Evolutionary conservation across 2,888 invertebrate species (phyloP).

Genomic region (Sisyra nigra): DNA sequence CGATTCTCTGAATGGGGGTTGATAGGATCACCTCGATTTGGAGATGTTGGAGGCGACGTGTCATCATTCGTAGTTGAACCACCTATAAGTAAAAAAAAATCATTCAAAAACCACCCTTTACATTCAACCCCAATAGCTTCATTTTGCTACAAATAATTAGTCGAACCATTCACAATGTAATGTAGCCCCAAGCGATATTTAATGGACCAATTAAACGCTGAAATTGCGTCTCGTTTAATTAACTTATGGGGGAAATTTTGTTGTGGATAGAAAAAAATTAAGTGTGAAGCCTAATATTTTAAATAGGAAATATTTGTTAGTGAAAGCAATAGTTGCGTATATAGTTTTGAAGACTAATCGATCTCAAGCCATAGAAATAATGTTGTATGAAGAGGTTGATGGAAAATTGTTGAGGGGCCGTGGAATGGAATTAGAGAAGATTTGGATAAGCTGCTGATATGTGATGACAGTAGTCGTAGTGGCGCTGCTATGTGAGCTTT

Average conservation of each 20-base stretch:
- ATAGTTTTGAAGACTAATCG: constrained; percentile 1
- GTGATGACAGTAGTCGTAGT: no score
- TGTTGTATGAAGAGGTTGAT: not conserved
- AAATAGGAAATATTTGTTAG: no score
- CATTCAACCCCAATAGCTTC: not conserved
- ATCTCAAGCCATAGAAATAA: constrained; percentile 2
- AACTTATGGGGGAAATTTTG: no score
- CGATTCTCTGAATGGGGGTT: constrained; percentile 21
- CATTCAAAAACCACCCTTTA: no score
- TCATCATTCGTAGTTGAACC: constrained; percentile 51
- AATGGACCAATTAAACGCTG: no score
- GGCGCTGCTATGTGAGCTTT: no score
- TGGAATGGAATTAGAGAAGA: no score
- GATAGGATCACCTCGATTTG: constrained; percentile 22
- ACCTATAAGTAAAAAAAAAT: constrained; percentile 36
- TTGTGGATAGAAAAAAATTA: no score
- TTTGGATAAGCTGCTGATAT: no score
- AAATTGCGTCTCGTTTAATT: no score
- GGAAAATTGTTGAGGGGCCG: not conserved
- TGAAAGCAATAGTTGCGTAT: not conserved
- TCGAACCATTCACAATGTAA: not conserved
- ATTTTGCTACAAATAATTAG: not conserved
- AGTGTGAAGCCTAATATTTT: no score
- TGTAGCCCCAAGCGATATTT: no score
- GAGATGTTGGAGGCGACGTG: constrained; percentile 49